Conservation (phyloP, 2,113 vertebrate genomes). For the Bubo scandiacus region DNA sequence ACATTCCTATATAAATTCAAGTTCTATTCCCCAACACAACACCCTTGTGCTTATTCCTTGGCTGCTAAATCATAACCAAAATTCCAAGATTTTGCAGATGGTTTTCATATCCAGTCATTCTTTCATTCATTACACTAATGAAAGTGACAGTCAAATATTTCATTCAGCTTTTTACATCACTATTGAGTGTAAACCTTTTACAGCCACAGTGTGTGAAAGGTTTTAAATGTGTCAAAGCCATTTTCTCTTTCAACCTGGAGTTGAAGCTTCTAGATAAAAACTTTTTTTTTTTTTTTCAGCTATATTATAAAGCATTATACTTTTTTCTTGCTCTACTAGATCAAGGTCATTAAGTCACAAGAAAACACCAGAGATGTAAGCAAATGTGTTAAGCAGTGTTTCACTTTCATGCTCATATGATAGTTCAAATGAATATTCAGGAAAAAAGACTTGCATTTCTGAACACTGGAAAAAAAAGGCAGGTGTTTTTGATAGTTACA, state of each 20-base stretch:
- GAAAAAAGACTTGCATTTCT: neutral
- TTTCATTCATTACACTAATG: neutral
- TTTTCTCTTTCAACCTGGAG: neutral
- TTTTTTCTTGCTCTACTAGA: neutral
- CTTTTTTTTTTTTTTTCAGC: neutral
- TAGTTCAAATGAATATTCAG: neutral
- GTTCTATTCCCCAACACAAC: neutral
- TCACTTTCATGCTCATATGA: neutral
- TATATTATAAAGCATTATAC: neutral
- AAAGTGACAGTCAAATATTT: neutral
- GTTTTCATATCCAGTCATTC: neutral
- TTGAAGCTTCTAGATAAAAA: neutral
- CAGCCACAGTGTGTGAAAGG: neutral
- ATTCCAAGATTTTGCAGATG: neutral
- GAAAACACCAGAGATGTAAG: neutral
- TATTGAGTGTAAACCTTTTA: neutral
- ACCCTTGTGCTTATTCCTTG: neutral
- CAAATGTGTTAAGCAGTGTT: neutral
- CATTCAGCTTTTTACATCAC: neutral
- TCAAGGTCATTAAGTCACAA: neutral
- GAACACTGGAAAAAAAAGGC: neutral
- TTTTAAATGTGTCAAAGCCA: neutral
- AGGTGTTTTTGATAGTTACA: neutral
- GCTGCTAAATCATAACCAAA: neutral
- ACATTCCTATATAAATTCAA: neutral